Base-by-base conservation (phyloP, 2,797 vertebrate species). In the Acropternis orthonyx region DNA sequence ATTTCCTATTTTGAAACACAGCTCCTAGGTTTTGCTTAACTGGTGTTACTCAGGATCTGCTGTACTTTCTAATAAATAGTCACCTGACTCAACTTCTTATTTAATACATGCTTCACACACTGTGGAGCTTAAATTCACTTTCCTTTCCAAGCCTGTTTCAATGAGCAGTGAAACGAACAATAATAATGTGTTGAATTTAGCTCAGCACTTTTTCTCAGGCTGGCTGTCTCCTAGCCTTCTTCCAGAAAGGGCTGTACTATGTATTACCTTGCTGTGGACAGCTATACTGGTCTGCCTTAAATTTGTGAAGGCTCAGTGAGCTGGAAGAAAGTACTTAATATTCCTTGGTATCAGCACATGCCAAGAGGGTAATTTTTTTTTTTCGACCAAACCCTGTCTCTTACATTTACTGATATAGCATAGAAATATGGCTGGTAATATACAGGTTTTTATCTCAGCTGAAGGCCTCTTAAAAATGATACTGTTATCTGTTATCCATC, bases 241-340 rank as follows among this genome's bases (percentile, higher is more conserved):
- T 71, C 39, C 48, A 77, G 61, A 67, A 72, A 66, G 34, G 75
- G 41, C 67, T 84, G 66, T 46, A 3, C 39, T 20, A 2, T 2
- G 2, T 51, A 41, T 86, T 86, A 54, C 54, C 66, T 84, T 81
- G 77, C 58, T 88, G 75, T 30, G 41, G 73, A 74, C 44, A 68
- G 32, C 48, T 67, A 4, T 26, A 32, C 44, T 54, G 20, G 11
- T 67, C 82, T 85, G 73, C 46, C 67, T 85, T 72, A 67, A 88
- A 56, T 77, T 72, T 88, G 63, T 24, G 71, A 93, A 67, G 66
- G 52, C 24, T 74, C 82, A 61, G 54, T 68, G 66, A 85, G 32
- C 73, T 77, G 76, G 56, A 71, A 85, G 73, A 91, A 91, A 85
- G 51, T 36, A 68, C 63, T 92, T 86, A 54, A 72, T 92, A 78